phyloP scores from a whole-genome alignment of 1,140 invertebrate genomes.

The Trinorchestia longiramus region DNA sequence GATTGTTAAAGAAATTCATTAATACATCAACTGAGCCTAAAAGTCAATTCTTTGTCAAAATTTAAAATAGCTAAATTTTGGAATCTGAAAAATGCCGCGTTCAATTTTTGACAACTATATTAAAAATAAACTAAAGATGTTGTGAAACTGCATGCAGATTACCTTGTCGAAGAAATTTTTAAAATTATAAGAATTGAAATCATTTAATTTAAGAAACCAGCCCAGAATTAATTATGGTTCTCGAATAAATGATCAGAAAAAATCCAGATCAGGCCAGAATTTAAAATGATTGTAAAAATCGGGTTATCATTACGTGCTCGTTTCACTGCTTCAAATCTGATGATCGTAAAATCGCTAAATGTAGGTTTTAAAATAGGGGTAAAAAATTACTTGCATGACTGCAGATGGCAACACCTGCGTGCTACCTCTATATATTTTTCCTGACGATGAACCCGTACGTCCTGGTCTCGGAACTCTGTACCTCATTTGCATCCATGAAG shows the following conservation, averaged over 20 bases:
- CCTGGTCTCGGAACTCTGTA: not conserved
- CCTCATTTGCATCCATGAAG: constrained; percentile 38
- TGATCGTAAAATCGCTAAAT: not conserved
- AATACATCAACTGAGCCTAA: too few species aligned
- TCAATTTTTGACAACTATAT: too few species aligned
- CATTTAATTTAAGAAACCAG: not conserved
- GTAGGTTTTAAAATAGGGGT: not conserved
- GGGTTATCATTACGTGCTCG: not conserved
- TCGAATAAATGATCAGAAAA: not conserved
- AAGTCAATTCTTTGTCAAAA: too few species aligned
- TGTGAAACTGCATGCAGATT: too few species aligned
- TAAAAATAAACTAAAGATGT: too few species aligned
- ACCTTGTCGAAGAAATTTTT: too few species aligned
- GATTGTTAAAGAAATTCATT: too few species aligned
- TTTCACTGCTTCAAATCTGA: not conserved
- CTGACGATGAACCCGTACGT: not conserved
- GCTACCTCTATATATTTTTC: not conserved
- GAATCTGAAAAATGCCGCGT: too few species aligned
- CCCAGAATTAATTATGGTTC: not conserved
- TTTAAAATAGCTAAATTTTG: too few species aligned
- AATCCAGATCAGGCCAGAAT: not conserved
- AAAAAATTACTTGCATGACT: not conserved
- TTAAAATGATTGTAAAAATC: not conserved
- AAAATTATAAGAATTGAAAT: not conserved
- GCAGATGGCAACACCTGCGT: not conserved